Base-by-base conservation (phyloP, 1,140 invertebrate genomes). In the Aphaenogaster floridana region DNA sequence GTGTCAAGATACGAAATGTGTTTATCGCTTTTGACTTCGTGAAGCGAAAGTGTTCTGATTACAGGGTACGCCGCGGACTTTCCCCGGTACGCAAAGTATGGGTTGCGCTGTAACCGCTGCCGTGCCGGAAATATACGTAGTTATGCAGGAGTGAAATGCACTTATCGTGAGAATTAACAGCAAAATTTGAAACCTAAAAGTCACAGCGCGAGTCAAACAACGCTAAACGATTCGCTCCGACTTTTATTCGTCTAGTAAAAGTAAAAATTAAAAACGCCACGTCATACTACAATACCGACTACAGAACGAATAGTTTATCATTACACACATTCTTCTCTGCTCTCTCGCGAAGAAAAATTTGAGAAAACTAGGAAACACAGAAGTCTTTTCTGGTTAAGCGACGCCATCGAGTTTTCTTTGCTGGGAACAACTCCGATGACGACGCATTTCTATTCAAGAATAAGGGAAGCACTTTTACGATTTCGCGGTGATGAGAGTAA, bases 21-120 rank as follows among this genome's bases (percentile, higher is more conserved):
- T 78, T 88, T 88, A 50, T 54, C 61, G 61, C 54, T 71, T 84
- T 57, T 61, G 50, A 78, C 59, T 68, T 61, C 36, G 63, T 13
- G 48, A 63, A 77, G 61, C 76, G 52, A 89, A 78, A 72, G 69
- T 52, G 61, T 36, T 69, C n/a, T 86, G 87, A 90, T 90, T 88
- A 88, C 77, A 81, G 87, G 81, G 66, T 88, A 64, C 6, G 57
- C 36, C 54, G 39, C n/a, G 21, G 11, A 68, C 88, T 85, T 88
- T 88, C 64, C n/a, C 42, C 45, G 21, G 52, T 59, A 74, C 66
- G 59, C 80, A 74, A 88, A 88, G n/a, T 79, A 57, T n/a, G 13
- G 72, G 34, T 52, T 72, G 39, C 11, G 34, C 13, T 36, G 39
- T 17, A 42, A 69, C 8, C 77, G 36, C 15, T 42, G 3, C 15